Base-by-base conservation (phyloP, 2,888 invertebrate species). In the Monoplex corrugatus region DNA sequence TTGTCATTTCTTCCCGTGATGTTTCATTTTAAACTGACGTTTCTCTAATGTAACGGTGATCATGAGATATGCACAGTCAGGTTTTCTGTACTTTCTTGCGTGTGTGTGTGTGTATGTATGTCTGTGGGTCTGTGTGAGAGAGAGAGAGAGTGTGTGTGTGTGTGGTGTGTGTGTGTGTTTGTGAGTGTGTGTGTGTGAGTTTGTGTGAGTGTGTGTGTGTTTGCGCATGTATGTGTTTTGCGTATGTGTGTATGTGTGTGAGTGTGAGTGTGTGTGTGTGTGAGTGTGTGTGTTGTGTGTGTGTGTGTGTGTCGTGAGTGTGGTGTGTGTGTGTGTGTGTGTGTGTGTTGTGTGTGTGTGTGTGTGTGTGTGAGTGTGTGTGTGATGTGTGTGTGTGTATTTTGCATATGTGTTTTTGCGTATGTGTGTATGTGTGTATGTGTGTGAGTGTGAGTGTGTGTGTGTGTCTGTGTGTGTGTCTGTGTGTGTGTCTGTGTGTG, bases 401-500 rank as follows among this genome's bases (percentile, higher is more conserved):
- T n/a, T 43, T 6, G 40, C 28, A n/a, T 40, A 5, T 82, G 10
- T 35, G 19, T 82, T 1, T 43, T 0, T 82, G 10, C 10, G 38
- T 43, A 19, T 23, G 6, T 82, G 16, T 38, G 75, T 32, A 19
- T 35, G 32, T 75, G 35, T 35, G 35, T 75, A 32, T 38, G 35
- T 35, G 2, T 75, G 3, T 75, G 35, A 35, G 75, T 10, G 72
- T 43, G 10, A 5, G 80, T 80, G 80, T 80, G 44, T 38, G 80
- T 80, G 40, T 43, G 44, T 80, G 10, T 40, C 40, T 80, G 80
- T 80, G 43, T 82, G 82, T 82, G 43, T 40, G 40, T 82, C 13
- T 84, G 45, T 50, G 57, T 84, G 43, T 80, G 83, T 86, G 43
- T 72, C 19, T 86, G 44, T 86, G 72, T 86, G 86, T 44, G 44